A percentile compares a stretch with the other conserved stretches of the same genome.
Evolutionary conservation across 2,113 vertebrate genomes (phyloP).

Genomic region (Phycodurus eques): DNA sequence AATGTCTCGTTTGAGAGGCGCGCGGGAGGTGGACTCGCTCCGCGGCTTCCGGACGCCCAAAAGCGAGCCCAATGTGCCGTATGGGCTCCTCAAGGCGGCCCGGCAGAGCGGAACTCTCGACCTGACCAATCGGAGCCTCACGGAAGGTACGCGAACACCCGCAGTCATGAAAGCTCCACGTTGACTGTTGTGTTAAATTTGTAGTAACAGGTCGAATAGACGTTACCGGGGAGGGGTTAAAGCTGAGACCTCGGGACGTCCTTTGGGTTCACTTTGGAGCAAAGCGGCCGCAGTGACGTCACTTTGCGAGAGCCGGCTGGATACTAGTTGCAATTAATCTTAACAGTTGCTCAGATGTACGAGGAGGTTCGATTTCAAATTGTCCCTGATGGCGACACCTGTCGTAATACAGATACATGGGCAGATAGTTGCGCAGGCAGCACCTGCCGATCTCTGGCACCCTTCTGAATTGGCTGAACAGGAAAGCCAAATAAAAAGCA

Average conservation of each 20-base stretch:
- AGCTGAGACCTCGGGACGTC: too few species aligned
- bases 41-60: conserved; percentile 69
- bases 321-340: neutral
- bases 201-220: too few species aligned
- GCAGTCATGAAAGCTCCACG: neutral
- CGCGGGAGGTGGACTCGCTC: conserved; percentile 49
- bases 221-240: neutral
- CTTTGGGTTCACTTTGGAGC: neutral
- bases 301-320: neutral
- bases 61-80: conserved; percentile 61
- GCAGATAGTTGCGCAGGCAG: too few species aligned
- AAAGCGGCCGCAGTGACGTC: neutral
- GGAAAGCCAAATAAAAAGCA: too few species aligned
- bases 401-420: too few species aligned
- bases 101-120: conserved; percentile 87
- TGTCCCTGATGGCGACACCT: too few species aligned
- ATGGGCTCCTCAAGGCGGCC: conserved; percentile 82
- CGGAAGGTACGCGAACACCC: conserved; percentile 73
- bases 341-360: too few species aligned
- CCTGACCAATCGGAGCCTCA: conserved; percentile 80
- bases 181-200: neutral
- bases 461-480: too few species aligned
- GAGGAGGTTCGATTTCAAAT: too few species aligned
- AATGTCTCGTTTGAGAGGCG: conserved; percentile 73
- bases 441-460: too few species aligned